Percentiles rank a stretch among this genome's conserved stretches.
Conservation (phyloP, 2,113 vertebrate genomes). For the Odontesthes bonariensis region DNA sequence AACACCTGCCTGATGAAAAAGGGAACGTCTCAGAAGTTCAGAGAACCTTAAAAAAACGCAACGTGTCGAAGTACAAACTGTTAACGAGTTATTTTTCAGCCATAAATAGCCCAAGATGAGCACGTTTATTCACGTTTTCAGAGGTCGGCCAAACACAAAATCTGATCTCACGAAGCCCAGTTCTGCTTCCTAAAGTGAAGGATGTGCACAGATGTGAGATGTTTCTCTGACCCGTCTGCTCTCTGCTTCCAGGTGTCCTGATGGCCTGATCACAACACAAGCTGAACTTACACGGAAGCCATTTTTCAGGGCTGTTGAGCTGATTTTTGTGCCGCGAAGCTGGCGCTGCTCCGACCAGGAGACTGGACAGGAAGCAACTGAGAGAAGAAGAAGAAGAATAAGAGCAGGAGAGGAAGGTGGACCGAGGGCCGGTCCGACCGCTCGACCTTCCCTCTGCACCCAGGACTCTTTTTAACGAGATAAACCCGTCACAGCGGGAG, state of each 20-base stretch:
- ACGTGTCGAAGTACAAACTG: no score
- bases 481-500: constrained; percentile 4
- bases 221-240: not conserved
- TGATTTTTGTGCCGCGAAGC: constrained; percentile 56
- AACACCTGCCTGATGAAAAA: no score
- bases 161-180: no score
- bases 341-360: constrained; percentile 45
- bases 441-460: constrained; percentile 17
- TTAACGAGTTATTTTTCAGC: no score
- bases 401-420: not conserved
- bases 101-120: no score
- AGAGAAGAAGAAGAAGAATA: constrained; percentile 26
- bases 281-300: constrained; percentile 75
- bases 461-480: constrained; percentile 35
- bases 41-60: no score
- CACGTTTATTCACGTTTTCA: no score
- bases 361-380: constrained; percentile 45
- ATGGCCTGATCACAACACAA: constrained; percentile 81
- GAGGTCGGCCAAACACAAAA: no score
- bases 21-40: no score
- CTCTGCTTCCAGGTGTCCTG: constrained; percentile 78
- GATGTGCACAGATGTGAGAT: no score
- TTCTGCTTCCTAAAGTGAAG: no score
- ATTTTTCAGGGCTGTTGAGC: constrained; percentile 66
- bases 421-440: not conserved